Evolutionary conservation across 1,140 invertebrate genomes (phyloP), one percentile per base, ranked within the genome.

Genomic region (Calephelis virginiensis): DNA sequence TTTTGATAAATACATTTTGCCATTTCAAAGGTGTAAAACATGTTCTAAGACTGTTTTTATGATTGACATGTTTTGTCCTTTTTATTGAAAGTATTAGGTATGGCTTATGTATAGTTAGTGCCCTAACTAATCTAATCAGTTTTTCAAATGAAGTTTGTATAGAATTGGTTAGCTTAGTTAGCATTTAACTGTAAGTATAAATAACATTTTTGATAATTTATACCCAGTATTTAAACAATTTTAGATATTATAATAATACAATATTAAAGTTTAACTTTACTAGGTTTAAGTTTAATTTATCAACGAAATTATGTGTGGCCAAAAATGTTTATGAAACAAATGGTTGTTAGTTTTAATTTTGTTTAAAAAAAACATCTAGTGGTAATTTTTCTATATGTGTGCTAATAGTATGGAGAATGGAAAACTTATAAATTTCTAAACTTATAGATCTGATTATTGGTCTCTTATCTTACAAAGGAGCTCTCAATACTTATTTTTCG

Each of bases 381-480:
- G 53, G 28, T 56, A 37, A 37, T 28, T 56, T 28, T 5, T 37
- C 1, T 0, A 37, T 56, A 37, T 56, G 14, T 53, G 49, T 28
- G 9, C 11, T 17, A 28, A 10, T 4, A 10, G 10, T 53, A 53
- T 28, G 49, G n/a, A 50, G 17, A 10, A 56, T 11, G 11, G 17
- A 56, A 8, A 13, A 49, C 28, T 56, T 11, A 28, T 5, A 10
- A 6, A 28, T 28, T 10, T 37, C 3, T 56, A 28, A 17, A 9
- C 17, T 56, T 56, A 56, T 56, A 56, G 50, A 56, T 56, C 50
- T 56, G 50, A 56, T 56, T 11, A 12, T 10, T 56, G 53, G 17
- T 56, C 53, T 28, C 53, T 37, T 28, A 56, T 43, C 8, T 43
- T 8, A 8, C 5, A 37, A 28, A 28, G 17, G 17, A 56, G 53